These are phyloP conservation scores for Ictidomys tridecemlineatus DNA, from an alignment of 2,113 vertebrate genomes.

Conservation along the genomic window DNA sequence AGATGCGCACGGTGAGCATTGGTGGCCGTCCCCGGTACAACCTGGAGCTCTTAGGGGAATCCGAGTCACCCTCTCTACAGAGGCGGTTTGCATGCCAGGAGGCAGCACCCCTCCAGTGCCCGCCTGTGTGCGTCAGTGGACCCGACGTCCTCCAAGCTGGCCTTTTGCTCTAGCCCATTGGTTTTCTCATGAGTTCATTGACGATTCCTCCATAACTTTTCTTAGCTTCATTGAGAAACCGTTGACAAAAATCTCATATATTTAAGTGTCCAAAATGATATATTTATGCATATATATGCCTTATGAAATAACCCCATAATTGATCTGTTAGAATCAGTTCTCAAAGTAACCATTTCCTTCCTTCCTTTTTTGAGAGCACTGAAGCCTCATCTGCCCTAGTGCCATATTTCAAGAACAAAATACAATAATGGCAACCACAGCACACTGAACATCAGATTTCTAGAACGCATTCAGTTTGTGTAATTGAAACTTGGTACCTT, in stretches of 20 bases:
- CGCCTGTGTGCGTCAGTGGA: not conserved
- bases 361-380: not conserved
- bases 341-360: no score
- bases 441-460: no score
- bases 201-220: not conserved
- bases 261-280: not conserved
- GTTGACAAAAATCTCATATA: not conserved
- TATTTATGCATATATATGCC: no score
- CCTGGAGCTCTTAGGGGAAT: not conserved
- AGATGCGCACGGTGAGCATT: accelerated
- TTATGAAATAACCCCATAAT: not conserved
- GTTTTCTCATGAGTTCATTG: no score
- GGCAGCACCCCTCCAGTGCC: no score
- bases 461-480: not conserved
- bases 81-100: not conserved
- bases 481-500: not conserved
- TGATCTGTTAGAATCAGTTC: not conserved
- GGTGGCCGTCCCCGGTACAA: not conserved
- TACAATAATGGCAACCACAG: not conserved
- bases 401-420: not conserved
- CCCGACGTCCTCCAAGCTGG: not conserved
- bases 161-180: not conserved
- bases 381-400: not conserved
- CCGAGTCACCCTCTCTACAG: not conserved
- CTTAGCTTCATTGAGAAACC: not conserved